Conservation (phyloP, 2,888 invertebrate species). For the Hydriomena furcata region DNA sequence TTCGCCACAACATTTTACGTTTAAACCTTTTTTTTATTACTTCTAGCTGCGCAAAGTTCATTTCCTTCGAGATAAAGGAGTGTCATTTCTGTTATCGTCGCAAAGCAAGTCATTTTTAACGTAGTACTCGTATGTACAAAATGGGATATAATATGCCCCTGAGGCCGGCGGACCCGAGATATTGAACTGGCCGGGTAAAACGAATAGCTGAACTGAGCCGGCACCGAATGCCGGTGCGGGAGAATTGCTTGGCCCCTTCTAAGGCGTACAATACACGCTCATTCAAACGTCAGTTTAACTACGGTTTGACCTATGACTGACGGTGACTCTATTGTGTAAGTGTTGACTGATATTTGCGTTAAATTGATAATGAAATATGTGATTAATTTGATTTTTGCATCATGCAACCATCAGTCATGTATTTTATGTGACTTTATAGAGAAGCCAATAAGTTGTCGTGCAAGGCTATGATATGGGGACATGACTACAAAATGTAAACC, state of each 20-base stretch:
- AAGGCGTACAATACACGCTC: too few relatives aligned
- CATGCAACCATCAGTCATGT: too few relatives aligned
- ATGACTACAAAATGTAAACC: too few relatives aligned
- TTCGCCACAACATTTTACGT: conserved; percentile 23
- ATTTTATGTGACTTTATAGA: too few relatives aligned
- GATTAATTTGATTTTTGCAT: too few relatives aligned
- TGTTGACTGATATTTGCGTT: too few relatives aligned
- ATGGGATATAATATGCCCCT: conserved; percentile 58
- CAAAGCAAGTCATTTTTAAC: conserved; percentile 67
- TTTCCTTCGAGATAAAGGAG: conserved; percentile 58
- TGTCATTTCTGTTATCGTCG: conserved; percentile 65
- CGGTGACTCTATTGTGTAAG: too few relatives aligned
- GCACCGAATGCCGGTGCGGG: conserved; percentile 42
- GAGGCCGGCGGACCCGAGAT: conserved; percentile 63
- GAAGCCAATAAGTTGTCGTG: too few relatives aligned
- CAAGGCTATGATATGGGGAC: too few relatives aligned
- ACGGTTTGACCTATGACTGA: too few relatives aligned
- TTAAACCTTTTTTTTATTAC: conserved; percentile 29
- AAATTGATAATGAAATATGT: too few relatives aligned
- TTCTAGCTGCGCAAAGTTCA: conserved; percentile 47
- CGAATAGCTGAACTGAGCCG: conserved; percentile 50
- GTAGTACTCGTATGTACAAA: conserved; percentile 65
- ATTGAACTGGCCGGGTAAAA: conserved; percentile 57
- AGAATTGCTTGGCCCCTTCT: conserved; percentile 43
- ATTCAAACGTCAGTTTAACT: too few relatives aligned